Base-by-base conservation (phyloP, 2,888 invertebrate genomes). In the Xestia sexstrigata region DNA sequence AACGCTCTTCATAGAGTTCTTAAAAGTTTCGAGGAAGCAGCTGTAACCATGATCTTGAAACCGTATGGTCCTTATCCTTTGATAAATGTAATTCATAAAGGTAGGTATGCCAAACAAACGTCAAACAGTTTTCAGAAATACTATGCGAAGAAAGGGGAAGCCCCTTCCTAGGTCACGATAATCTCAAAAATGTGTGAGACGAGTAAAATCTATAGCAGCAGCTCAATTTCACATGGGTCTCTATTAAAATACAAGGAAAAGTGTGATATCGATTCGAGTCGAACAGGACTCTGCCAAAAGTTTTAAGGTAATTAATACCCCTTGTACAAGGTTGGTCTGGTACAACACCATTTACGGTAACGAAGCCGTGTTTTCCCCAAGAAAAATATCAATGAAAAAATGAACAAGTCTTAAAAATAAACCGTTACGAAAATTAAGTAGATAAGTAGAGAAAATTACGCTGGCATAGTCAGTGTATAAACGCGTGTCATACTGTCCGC, bases 401-500 rank as follows among this genome's bases (percentile, higher is more conserved):
- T 20, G 0, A 77, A 47, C 17, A 39, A 72, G 2, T 30, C 52
- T 62, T 63, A 35, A 68, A 78, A 78, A 79, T 58, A 82, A 82
- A 85, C 90, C 72, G 87, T 93, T 93, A 89, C 92, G 89, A 93
- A 94, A 94, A 92, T 89, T 89, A 91, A 91, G 90, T 79, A 23
- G 6, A n/a, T 65, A 86, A 88, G 79, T 90, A 87, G 86, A 90
- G 89, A 88, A 91, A 92, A 93, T 91, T 92, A 89, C 90, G 89
- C 89, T 89, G 92, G 90, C 90, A n/a, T 47, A 47, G 52, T 62
- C 39, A 80, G 49, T 80, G 91, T 91, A 91, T 92, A 91, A 92
- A 93, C 88, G 76, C 91, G 91, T 93, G 93, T 92, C 93, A 93
- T 94, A 93, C 93, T 92, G 89, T 92, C 90, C 90, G 87, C 87